Evolutionary conservation across 1,140 invertebrate genomes (phyloP).

Genomic region (Cardiocondyla obscurior): DNA sequence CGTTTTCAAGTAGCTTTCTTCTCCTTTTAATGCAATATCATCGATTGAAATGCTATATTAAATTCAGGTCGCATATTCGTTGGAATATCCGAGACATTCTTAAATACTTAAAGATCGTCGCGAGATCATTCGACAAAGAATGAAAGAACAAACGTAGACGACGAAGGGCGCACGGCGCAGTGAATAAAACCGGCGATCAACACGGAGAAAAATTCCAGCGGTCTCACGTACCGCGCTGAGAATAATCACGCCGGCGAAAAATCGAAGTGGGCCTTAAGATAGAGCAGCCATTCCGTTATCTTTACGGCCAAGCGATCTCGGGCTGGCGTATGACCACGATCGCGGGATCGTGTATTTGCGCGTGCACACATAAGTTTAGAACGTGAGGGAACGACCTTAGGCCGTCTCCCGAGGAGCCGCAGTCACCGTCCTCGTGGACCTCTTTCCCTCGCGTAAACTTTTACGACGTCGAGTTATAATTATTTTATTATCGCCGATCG

Average conservation of each 20-base stretch:
- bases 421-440: conserved; percentile 48
- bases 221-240: conserved; percentile 28
- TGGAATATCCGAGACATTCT: not conserved
- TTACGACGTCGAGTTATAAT: conserved; percentile 80
- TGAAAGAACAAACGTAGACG: not conserved
- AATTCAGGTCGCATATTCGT: not conserved
- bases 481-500: conserved; percentile 82
- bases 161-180: not conserved
- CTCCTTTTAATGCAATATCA: not conserved
- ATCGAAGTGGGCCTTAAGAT: conserved; percentile 68
- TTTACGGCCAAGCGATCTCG: conserved; percentile 72
- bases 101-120: not conserved
- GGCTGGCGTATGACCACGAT: conserved; percentile 59
- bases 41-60: not conserved
- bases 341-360: conserved; percentile 64
- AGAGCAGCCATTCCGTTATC: conserved; percentile 78
- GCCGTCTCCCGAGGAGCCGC: conserved; percentile 60
- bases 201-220: conserved; percentile 23
- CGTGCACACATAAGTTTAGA: conserved; percentile 57
- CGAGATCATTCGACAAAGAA: not conserved
- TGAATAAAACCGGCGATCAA: conserved; percentile 23
- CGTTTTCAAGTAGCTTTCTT: not conserved
- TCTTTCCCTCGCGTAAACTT: conserved; percentile 73
- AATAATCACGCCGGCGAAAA: conserved; percentile 63
- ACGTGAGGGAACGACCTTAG: conserved; percentile 55